These are phyloP conservation scores for Ephestia elutella DNA, from an alignment of 1,140 invertebrate genomes.

Conservation along the genomic window DNA sequence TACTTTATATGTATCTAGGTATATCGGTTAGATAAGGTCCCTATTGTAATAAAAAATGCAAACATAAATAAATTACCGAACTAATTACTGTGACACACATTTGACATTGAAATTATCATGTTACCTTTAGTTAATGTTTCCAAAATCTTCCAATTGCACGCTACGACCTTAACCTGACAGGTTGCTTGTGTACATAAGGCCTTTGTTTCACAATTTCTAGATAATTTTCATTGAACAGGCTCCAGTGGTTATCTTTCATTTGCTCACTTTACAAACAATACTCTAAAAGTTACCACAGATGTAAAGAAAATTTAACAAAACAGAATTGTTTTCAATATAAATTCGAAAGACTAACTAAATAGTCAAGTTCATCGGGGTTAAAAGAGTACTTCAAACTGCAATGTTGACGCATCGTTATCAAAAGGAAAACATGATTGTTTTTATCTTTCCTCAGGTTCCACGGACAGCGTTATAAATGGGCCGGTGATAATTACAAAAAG, in stretches of 20 bases:
- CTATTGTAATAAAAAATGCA: no score
- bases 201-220: neutral
- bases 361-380: neutral
- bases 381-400: neutral
- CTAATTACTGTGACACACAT: neutral
- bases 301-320: neutral
- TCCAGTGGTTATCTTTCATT: neutral
- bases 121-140: neutral
- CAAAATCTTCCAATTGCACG: neutral
- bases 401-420: slow-evolving; percentile 16
- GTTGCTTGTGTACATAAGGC: neutral
- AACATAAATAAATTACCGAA: neutral
- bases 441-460: slow-evolving; percentile 49
- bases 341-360: neutral
- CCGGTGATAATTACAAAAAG: slow-evolving; percentile 50
- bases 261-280: neutral
- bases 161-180: neutral
- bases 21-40: no score
- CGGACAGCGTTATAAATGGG: slow-evolving; percentile 35
- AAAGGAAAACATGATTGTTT: slow-evolving; percentile 20
- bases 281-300: neutral
- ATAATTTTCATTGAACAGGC: neutral
- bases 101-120: neutral
- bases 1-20: no score
- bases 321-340: neutral